Evolutionary conservation across 2,888 invertebrate species (phyloP), one percentile per base, ranked within the genome.

Genomic region (Uropetala carovei): DNA sequence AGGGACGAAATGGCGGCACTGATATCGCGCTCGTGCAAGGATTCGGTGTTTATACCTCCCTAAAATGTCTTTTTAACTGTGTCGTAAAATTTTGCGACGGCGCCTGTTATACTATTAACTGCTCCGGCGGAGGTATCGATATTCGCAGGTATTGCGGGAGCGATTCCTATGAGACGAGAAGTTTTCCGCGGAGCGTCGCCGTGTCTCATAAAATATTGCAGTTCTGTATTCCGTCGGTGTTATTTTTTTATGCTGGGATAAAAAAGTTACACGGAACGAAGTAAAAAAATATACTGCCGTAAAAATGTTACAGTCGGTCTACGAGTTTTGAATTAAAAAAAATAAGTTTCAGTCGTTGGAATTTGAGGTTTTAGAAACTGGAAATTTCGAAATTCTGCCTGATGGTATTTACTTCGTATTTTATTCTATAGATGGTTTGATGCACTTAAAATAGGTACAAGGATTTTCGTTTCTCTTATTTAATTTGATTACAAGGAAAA

Each of bases 11-110:
- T 60, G 43, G 30, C n/a, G 89, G 68, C n/a, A n/a, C 14, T 60
- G 60, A 68, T 18, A 43, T 60, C 64, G 16, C 86, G 89, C 68
- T 27, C 64, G n/a, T 27, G 22, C 30, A 64, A 89, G 89, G 89
- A 89, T 89, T 43, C 64, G 43, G 64, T 64, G 68, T 68, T 89
- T 89, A 89, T 68, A 89, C 64, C 89, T 27, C 18, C n/a, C 64
- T 43, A 68, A 64, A 89, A 64, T 64, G 43, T n/a, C 89, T 89
- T 89, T 89, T 89, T 68, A 68, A 89, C 59, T 64, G 89, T 30
- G 68, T 89, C 89, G 89, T 89, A 89, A 89, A 89, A 89, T 68
- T 89, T 89, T 89, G 89, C 64, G 89, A 89, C 43, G 83, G 83
- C 43, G 64, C 64, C 64, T 43, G 60, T 43, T 59, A 89, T 64